Conservation (phyloP, 2,113 vertebrate species). For the Crotalus horridus region DNA sequence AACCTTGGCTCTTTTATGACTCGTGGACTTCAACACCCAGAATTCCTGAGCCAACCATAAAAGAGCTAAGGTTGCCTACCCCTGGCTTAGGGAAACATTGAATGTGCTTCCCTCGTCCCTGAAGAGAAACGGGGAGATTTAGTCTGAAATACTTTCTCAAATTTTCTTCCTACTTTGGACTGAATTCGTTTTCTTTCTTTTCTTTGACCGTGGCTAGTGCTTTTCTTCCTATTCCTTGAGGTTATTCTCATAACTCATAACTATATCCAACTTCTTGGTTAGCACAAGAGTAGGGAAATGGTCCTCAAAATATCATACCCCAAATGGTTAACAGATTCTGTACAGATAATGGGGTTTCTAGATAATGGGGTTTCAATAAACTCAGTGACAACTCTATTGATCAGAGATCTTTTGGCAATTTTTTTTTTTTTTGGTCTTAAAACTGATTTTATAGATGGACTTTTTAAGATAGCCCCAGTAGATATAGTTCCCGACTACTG, state of each 20-base stretch:
- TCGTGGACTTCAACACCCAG: too few species aligned
- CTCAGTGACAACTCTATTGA: background rate
- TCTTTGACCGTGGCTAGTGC: background rate
- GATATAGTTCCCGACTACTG: background rate
- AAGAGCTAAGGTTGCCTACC: too few species aligned
- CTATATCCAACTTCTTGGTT: background rate
- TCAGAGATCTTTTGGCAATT: background rate
- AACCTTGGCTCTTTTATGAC: too few species aligned
- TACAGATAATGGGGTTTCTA: background rate
- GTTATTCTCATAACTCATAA: background rate
- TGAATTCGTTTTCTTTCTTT: background rate
- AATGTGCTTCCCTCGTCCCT: background rate
- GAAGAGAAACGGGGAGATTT: background rate
- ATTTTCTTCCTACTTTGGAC: background rate
- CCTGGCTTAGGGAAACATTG: background rate
- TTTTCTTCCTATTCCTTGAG: background rate
- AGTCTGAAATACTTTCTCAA: background rate
- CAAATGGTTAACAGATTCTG: background rate
- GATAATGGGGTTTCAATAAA: background rate
- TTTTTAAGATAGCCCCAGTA: background rate
- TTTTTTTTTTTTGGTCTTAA: background rate
- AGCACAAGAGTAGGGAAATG: background rate
- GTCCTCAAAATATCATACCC: background rate
- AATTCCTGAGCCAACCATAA: too few species aligned
- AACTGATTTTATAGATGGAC: background rate